Evolutionary conservation across 2,113 vertebrate species (phyloP), one percentile per base, ranked within the genome.

Genomic region (Serinus canaria): DNA sequence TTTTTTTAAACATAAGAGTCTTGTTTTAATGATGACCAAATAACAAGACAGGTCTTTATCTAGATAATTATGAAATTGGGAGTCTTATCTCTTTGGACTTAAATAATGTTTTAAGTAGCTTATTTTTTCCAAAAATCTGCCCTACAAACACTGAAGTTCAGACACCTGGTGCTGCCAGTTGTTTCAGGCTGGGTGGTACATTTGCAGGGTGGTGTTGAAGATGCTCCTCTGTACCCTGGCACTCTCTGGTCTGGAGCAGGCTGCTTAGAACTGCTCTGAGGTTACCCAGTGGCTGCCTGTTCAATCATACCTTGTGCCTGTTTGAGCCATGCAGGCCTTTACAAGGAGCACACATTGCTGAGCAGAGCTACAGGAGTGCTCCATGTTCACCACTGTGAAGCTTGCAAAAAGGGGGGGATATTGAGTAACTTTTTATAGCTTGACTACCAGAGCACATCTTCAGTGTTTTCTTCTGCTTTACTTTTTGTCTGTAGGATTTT

Each of bases 141-240:
- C 60, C 37, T 70, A 64, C 56, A 67, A 14, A 9, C 8, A 5
- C 27, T 14, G 15, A 70, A 25, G n/a, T 83, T 56, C 66, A 56
- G 43, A 4, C 9, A 5, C 46, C n/a, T n/a, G 4, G 1, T 56
- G 53, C 69, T 60, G 24, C n/a, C 10, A 3, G 13, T 22, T 58
- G 43, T 22, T 76, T 33, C 16, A 17, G 35, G 4, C 1, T 4
- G 46, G 31, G 25, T 7, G 41, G 30, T 43, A 1, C 0, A 0
- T 63, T 55, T 47, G 39, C 66, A 79, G 75, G 13, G 22, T 10
- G 27, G 25, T 8, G 19, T 30, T 58, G 41, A 28, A 39, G 60
- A 7, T 74, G 62, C 31, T 13, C 8, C 56, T 60, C 27, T 39
- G 18, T 21, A 22, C 2, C 2, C 6, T 41, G 60, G 37, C 6